phyloP scores from a whole-genome alignment of 2,888 invertebrate species.

The Allacma fusca region DNA sequence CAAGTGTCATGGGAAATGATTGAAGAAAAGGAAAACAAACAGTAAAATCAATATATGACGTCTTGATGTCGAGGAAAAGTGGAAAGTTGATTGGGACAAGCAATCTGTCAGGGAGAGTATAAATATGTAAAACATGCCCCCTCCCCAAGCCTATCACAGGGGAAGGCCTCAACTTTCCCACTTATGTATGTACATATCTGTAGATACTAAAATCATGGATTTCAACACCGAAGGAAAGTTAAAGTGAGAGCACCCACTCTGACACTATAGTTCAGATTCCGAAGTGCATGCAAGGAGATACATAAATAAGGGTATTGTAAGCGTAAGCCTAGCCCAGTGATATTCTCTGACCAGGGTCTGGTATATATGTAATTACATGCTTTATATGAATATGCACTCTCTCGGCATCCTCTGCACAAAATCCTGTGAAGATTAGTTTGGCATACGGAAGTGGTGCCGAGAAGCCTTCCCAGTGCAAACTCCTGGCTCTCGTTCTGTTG shows the following conservation, averaged over 20 bases:
- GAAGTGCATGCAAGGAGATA: too few species aligned
- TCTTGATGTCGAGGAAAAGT: conserved; percentile 16
- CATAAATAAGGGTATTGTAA: too few species aligned
- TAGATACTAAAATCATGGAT: not conserved
- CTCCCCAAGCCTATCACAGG: not conserved
- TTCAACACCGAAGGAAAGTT: not conserved
- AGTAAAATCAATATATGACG: conserved; percentile 21
- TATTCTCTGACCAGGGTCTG: too few species aligned
- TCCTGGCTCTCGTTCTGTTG: not conserved
- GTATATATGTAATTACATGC: too few species aligned
- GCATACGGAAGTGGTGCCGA: too few species aligned
- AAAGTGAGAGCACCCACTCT: not conserved
- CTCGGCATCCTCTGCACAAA: too few species aligned
- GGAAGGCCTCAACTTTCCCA: too few species aligned
- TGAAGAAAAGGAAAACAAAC: conserved; percentile 16
- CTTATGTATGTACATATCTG: too few species aligned
- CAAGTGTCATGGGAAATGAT: conserved; percentile 2
- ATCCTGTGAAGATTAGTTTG: too few species aligned
- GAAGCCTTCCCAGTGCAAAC: too few species aligned
- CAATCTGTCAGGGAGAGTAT: conserved; percentile 16
- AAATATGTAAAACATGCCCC: not conserved
- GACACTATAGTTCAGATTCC: not conserved
- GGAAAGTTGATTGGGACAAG: conserved; percentile 10
- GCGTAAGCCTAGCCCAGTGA: too few species aligned
- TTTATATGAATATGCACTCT: too few species aligned